Evolutionary conservation across 2,888 invertebrate species (phyloP), one percentile per base, ranked within the genome.

Genomic region (Odontocolon sp.): DNA sequence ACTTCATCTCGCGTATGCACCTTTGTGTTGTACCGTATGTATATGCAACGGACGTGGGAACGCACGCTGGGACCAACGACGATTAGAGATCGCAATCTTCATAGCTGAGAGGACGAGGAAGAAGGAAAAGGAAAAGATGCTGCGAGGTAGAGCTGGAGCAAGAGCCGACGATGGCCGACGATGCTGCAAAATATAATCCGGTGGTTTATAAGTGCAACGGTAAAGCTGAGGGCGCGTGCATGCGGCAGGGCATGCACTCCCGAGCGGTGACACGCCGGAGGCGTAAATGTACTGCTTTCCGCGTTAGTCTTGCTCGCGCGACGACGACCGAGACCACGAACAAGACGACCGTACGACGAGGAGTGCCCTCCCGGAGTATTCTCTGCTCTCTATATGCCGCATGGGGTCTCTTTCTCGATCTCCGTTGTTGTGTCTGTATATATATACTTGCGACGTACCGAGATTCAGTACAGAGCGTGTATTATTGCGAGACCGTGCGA

Each of bases 271-370:
- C 77, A 72, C 72, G 72, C 67, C 72, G 77, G 72, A 77, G 76
- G 77, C 77, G 77, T 77, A 77, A 77, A 77, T 77, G 77, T 77
- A 77, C 72, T 63, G 77, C 77, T 72, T 77, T 77, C 72, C 72
- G 77, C 67, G 77, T 72, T 68, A 72, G 77, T 68, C 72, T 68
- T 57, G 63, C 56, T 28, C 47, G 28, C 56, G 52, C 40, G 66
- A 42, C 67, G 73, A 67, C 54, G 31, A 56, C 56, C 9, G n/a
- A 26, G 21, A 18, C 31, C 9, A 36, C 16, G 63, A 40, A 42
- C 50, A 33, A 40, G 63, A 63, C 42, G 42, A 70, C 63, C 31
- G n/a, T n/a, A 64, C 75, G 69, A 42, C 67, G 61, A 77, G 77
- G 77, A 68, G 77, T 77, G 77, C 72, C 77, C 72, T 72, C 50